Percentiles rank a stretch among this genome's conserved stretches.
These are phyloP conservation scores for Dasyornis broadbenti DNA, from an alignment of 2,113 vertebrate species.

Conservation along the genomic window DNA sequence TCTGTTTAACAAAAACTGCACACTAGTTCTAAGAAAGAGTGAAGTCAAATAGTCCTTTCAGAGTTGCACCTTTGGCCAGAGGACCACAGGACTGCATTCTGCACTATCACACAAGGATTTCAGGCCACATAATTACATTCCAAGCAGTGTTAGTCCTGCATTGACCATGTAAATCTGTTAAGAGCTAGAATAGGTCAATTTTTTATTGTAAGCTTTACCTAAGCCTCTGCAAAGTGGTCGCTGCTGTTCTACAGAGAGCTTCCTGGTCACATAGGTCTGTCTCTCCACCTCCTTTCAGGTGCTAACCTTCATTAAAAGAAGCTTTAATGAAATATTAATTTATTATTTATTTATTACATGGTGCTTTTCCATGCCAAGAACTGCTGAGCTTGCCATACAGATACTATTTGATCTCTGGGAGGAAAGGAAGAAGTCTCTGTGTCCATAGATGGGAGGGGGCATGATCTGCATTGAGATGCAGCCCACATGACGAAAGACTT, in stretches of 20 bases:
- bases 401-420: slow-evolving; percentile 27
- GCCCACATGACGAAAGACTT: not conserved
- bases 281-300: slow-evolving; percentile 16
- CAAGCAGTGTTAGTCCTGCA: not conserved
- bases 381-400: slow-evolving; percentile 33
- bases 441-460: not conserved
- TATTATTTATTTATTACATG: slow-evolving; percentile 54
- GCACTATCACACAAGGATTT: not conserved
- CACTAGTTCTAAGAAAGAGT: not conserved
- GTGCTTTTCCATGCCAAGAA: not conserved
- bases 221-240: not conserved
- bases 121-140: not conserved
- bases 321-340: slow-evolving; percentile 41
- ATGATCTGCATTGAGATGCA: not conserved
- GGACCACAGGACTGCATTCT: not conserved
- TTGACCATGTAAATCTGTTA: not conserved
- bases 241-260: not conserved
- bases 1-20: slow-evolving; percentile 15
- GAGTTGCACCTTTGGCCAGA: not conserved
- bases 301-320: slow-evolving; percentile 24
- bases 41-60: slow-evolving; percentile 25
- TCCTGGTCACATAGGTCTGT: not conserved
- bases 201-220: not conserved
- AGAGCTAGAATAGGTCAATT: not conserved
- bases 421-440: not conserved